Evolutionary conservation across 2,797 vertebrate genomes (phyloP).

Genomic region (Anguilla megastoma): DNA sequence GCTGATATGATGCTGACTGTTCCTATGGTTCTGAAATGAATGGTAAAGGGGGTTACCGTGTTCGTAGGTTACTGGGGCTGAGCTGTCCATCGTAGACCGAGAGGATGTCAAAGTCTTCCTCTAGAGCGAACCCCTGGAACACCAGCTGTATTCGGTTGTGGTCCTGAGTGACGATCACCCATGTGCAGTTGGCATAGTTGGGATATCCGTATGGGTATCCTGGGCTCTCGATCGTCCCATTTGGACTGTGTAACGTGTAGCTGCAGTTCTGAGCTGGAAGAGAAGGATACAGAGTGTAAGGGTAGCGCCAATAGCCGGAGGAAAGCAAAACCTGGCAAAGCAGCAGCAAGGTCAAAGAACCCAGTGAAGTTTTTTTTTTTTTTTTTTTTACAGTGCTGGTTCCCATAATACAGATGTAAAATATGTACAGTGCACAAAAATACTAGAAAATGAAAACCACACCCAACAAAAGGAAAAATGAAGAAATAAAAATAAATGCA

Average conservation of each 20-base stretch:
- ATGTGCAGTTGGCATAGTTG: constrained; percentile 98
- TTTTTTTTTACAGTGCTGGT: too few species aligned
- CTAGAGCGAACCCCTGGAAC: constrained; percentile 96
- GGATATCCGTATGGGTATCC: constrained; percentile 98
- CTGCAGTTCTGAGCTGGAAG: constrained; percentile 93
- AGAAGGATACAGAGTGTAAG: constrained; percentile 40
- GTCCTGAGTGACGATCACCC: constrained; percentile 90
- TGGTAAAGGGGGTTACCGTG: constrained; percentile 73
- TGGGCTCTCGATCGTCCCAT: constrained; percentile 95
- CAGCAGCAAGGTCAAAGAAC: too few species aligned
- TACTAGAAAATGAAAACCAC: too few species aligned
- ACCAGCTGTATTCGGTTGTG: constrained; percentile 97
- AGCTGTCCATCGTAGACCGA: constrained; percentile 92
- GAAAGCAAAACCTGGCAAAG: too few species aligned
- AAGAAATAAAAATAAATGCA: too few species aligned
- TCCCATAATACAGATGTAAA: too few species aligned
- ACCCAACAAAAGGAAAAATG: too few species aligned
- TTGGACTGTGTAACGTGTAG: constrained; percentile 86
- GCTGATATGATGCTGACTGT: background rate
- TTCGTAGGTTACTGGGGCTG: constrained; percentile 88
- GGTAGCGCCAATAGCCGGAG: too few species aligned
- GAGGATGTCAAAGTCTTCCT: constrained; percentile 97
- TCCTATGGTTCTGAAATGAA: background rate
- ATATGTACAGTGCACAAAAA: too few species aligned
- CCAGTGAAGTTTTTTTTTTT: too few species aligned